Evolutionary conservation across 1,140 invertebrate species (phyloP).

Genomic region (Reticulitermes speratus): DNA sequence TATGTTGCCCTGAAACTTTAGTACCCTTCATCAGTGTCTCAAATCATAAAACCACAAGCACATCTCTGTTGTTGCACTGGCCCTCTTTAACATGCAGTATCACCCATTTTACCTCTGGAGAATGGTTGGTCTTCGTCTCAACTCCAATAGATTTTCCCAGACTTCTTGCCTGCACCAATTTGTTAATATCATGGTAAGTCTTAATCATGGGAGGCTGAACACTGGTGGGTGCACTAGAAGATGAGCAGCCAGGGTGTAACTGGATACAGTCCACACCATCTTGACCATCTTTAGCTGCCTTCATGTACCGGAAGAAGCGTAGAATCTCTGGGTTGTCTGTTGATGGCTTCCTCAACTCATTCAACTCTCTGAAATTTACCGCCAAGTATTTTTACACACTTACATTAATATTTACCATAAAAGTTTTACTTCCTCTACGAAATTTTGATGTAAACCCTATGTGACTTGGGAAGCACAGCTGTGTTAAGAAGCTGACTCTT

Average conservation of each 20-base stretch:
- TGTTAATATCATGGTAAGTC: constrained; percentile 82
- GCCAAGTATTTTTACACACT: too few species aligned
- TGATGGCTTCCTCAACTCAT: constrained; percentile 76
- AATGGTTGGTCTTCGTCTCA: too few species aligned
- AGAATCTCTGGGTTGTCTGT: constrained; percentile 81
- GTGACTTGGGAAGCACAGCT: too few species aligned
- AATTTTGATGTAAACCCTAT: too few species aligned
- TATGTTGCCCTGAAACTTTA: too few species aligned
- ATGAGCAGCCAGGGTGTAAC: constrained; percentile 52
- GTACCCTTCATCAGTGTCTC: too few species aligned
- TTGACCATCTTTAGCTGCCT: constrained; percentile 81
- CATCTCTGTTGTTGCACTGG: too few species aligned
- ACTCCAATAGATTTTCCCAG: neutral
- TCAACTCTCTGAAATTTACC: constrained; percentile 64
- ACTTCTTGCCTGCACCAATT: constrained; percentile 71
- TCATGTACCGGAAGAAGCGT: constrained; percentile 84
- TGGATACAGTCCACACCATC: constrained; percentile 67
- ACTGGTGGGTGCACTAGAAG: constrained; percentile 41
- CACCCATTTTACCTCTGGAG: too few species aligned
- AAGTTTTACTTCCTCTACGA: too few species aligned
- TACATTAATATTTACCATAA: neutral
- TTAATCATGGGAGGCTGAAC: constrained; percentile 77
- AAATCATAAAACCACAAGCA: too few species aligned
- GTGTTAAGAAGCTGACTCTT: too few species aligned
- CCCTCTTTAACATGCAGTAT: too few species aligned